Conservation (phyloP, 2,797 vertebrate species). For the Microctenopoma lineatum region DNA sequence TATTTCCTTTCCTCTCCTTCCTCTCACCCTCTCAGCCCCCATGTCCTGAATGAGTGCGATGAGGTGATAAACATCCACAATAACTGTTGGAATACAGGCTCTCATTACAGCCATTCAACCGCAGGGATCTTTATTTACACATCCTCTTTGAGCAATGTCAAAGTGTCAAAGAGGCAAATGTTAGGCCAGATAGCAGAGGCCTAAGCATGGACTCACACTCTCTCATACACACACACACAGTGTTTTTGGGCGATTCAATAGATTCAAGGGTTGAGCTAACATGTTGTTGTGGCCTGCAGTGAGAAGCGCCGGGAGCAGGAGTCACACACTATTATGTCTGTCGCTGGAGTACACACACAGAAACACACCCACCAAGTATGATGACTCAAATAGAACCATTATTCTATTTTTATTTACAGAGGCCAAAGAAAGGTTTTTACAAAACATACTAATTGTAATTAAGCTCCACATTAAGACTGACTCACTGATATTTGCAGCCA, state of each 20-base stretch:
- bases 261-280: constrained; percentile 28
- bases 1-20: constrained; percentile 5
- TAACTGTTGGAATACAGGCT: constrained; percentile 32
- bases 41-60: constrained; percentile 51
- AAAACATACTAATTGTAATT: not conserved
- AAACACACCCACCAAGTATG: not conserved
- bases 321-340: constrained; percentile 16
- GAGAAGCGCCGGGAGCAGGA: constrained; percentile 3
- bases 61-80: constrained; percentile 57
- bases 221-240: not conserved
- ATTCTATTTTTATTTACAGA: not conserved
- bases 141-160: constrained; percentile 42
- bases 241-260: constrained; percentile 15
- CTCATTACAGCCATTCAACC: constrained; percentile 48
- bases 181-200: constrained; percentile 50
- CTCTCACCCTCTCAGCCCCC: constrained; percentile 17
- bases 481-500: not conserved
- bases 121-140: constrained; percentile 65
- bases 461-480: too few species aligned
- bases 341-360: not conserved
- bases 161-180: constrained; percentile 56
- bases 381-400: not conserved
- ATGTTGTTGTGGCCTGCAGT: constrained; percentile 27
- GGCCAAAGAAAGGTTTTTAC: not conserved
- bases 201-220: not conserved